phyloP scores from a whole-genome alignment of 1,140 invertebrate genomes.

The Drosophila serrata region DNA sequence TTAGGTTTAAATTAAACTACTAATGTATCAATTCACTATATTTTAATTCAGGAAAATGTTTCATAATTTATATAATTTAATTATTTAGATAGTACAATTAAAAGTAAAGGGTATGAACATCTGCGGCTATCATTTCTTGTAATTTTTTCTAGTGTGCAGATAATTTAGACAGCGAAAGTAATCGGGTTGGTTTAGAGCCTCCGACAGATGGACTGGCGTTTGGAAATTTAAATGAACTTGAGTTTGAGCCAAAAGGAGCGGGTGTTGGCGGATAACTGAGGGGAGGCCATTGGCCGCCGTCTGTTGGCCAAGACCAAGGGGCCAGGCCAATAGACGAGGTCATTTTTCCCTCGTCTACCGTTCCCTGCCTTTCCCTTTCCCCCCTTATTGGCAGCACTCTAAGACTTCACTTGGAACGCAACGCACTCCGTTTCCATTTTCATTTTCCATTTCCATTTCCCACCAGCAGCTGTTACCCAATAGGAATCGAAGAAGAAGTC shows the following conservation, averaged over 20 bases:
- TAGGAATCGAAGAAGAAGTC: constrained; percentile 35
- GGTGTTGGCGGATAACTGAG: neutral
- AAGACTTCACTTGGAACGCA: constrained; percentile 63
- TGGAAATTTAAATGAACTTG: constrained; percentile 54
- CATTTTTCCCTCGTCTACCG: too few relatives aligned
- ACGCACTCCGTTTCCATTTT: constrained; percentile 4
- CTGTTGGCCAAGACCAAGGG: constrained; percentile 24
- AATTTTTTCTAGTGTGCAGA: constrained; percentile 43
- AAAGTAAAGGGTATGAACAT: too few relatives aligned
- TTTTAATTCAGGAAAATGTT: neutral
- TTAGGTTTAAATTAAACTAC: neutral
- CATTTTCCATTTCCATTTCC: constrained; percentile 7
- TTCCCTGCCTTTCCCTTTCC: too few relatives aligned
- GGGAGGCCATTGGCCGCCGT: constrained; percentile 4
- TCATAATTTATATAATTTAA: neutral
- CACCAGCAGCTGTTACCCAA: constrained; percentile 41
- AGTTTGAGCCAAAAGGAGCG: constrained; percentile 3
- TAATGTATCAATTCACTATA: too few relatives aligned
- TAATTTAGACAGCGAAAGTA: constrained; percentile 81
- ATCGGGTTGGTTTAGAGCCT: constrained; percentile 54
- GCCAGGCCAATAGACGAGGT: constrained; percentile 38
- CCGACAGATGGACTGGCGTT: constrained; percentile 25
- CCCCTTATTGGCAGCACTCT: constrained; percentile 60
- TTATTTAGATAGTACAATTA: too few relatives aligned
- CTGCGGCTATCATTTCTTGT: accelerated